Base-by-base conservation (phyloP, 1,140 invertebrate species). In the Parapsyche elsis region DNA sequence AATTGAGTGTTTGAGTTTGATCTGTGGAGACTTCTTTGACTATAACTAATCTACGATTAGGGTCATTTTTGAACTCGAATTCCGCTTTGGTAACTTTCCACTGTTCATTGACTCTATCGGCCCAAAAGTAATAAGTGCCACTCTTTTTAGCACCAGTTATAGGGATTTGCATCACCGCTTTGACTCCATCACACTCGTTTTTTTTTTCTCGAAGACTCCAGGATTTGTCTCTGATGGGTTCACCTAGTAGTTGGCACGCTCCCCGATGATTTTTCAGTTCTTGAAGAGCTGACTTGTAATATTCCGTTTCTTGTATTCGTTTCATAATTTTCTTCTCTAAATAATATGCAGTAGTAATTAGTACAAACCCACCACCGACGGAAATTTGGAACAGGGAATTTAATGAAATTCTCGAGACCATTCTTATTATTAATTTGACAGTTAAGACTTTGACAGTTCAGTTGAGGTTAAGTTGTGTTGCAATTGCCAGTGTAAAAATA, bases 161-260 rank as follows among this genome's bases (percentile, higher is more conserved):
- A 0, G 91, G 90, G 19, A 94, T 87, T 86, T 90, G 86, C 86
- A 92, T 92, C 81, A 90, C 87, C 7, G 92, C 92, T 9, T 81
- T 84, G 12, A 86, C 83, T 9, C 86, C 88, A 83, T 91, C 88
- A 79, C 88, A 89, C 80, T 84, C 89, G 85, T 93, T 92, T 67
- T 89, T 90, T 79, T 86, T 84, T 5, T 77, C 81, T 82, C 92
- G 89, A 0, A 85, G 87, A 46, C 93, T 84, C 85, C 92, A 90
- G 74, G 92, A 90, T 16, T 86, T 87, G 46, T 91, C 91, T 85
- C 90, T 91, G 7, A 94, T 92, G 0, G 93, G 93, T 84, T 93
- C 90, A 14, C 93, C 93, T 49, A 94, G 84, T 57, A 92, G 86
- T 57, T 88, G 82, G 0, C 92, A 86, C 14, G 92, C 91, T 21